These are phyloP conservation scores for Tinamus guttatus DNA, from an alignment of 2,113 vertebrate genomes.

Conservation along the genomic window DNA sequence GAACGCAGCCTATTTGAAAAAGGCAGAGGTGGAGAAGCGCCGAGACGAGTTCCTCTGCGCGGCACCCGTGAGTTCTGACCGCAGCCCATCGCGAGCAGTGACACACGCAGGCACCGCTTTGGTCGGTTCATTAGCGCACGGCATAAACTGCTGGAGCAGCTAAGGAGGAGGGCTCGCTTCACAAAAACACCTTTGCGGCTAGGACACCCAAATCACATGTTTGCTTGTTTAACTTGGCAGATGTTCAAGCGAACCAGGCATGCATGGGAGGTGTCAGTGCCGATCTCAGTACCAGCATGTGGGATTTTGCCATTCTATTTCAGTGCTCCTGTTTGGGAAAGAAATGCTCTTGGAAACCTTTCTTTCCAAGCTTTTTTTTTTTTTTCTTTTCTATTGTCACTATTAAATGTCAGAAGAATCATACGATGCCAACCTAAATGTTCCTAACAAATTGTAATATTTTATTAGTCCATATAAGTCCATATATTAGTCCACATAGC, in stretches of 20 bases:
- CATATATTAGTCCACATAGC: too few relatives aligned
- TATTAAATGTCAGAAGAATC: conserved; percentile 55
- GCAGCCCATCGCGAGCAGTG: not conserved
- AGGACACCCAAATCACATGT: not conserved
- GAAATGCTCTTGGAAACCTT: not conserved
- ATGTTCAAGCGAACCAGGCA: conserved; percentile 34
- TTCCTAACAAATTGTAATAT: conserved; percentile 49
- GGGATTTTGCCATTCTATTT: conserved; percentile 48
- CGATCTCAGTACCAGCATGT: not conserved
- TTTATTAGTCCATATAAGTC: conserved; percentile 68
- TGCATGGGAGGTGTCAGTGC: not conserved
- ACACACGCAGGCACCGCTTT: fast-evolving
- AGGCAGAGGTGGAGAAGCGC: not conserved
- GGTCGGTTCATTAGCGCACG: not conserved
- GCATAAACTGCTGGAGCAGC: not conserved
- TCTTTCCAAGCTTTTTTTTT: not conserved
- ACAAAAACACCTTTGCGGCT: not conserved
- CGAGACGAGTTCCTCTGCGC: too few relatives aligned
- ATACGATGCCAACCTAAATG: conserved; percentile 11
- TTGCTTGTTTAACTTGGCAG: conserved; percentile 59
- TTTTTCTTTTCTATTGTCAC: not conserved
- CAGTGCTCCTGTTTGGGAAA: conserved; percentile 41
- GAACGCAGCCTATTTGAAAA: not conserved
- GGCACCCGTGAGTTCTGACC: too few relatives aligned
- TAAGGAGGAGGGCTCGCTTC: not conserved